Evolutionary conservation across 1,140 invertebrate genomes (phyloP).

Genomic region (Sminthurides bifidus): DNA sequence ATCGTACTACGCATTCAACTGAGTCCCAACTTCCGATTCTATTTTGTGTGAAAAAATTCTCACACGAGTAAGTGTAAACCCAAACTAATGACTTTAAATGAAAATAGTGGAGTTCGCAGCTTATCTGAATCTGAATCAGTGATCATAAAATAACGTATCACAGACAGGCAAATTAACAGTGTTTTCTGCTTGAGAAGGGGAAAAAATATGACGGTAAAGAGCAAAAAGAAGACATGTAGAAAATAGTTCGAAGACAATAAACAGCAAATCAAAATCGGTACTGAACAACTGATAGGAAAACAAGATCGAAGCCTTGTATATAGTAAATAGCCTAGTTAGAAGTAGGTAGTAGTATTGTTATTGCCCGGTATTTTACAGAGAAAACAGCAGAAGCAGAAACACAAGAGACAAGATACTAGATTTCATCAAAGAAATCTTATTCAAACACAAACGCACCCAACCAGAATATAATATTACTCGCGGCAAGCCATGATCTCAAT

Average conservation of each 20-base stretch:
- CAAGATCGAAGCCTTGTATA: slow-evolving; percentile 16
- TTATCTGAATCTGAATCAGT: too few species aligned
- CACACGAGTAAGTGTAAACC: too few species aligned
- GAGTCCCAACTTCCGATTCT: too few species aligned
- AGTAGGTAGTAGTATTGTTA: not conserved
- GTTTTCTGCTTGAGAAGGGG: too few species aligned
- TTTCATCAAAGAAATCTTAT: slow-evolving; percentile 25
- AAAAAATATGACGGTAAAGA: too few species aligned
- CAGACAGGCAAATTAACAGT: too few species aligned
- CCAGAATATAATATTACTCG: slow-evolving; percentile 28
- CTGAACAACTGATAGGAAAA: slow-evolving; percentile 17
- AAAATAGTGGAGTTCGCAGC: too few species aligned
- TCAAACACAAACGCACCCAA: slow-evolving; percentile 25
- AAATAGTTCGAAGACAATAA: slow-evolving; percentile 15
- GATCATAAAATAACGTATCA: too few species aligned
- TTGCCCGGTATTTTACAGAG: slow-evolving; percentile 5
- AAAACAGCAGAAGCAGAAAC: slow-evolving; percentile 13
- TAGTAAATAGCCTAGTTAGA: not conserved
- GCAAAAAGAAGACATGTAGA: not conserved
- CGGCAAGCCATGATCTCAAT: slow-evolving; percentile 20
- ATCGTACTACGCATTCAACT: too few species aligned
- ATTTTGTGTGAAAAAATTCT: too few species aligned
- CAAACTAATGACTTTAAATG: too few species aligned
- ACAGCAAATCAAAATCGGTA: slow-evolving; percentile 21
- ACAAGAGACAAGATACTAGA: slow-evolving; percentile 24